Conservation (phyloP, 2,113 vertebrate genomes). For the Albula glossodonta region DNA sequence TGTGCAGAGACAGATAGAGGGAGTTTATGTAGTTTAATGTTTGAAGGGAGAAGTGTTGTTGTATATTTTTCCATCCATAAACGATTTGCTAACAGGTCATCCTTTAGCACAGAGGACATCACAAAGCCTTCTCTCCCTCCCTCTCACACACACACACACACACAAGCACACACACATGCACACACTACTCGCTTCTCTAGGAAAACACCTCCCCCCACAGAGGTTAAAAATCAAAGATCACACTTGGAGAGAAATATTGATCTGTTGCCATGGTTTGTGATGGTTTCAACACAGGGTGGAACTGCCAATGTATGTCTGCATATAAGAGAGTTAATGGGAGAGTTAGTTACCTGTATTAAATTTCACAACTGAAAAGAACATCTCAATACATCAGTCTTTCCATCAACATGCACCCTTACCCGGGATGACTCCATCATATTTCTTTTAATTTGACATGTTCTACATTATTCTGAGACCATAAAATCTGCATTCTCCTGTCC, state of each 20-base stretch:
- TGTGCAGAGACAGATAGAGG: slow-evolving; percentile 53
- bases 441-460: not conserved
- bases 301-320: not conserved
- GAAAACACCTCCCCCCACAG: not conserved
- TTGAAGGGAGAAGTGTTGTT: slow-evolving; percentile 51
- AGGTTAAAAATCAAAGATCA: not conserved
- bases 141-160: not conserved
- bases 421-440: not conserved
- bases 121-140: slow-evolving; percentile 26
- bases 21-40: slow-evolving; percentile 48
- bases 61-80: too few relatives aligned
- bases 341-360: not conserved
- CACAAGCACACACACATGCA: not conserved
- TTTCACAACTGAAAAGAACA: slow-evolving; percentile 7
- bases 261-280: not conserved
- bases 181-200: not conserved
- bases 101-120: too few relatives aligned
- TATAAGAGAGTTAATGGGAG: not conserved
- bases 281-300: not conserved
- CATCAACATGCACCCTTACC: not conserved
- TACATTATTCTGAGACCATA: not conserved
- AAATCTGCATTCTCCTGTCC: not conserved
- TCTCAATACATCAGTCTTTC: not conserved
- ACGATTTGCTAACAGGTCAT: too few relatives aligned
- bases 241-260: not conserved